phyloP scores from a whole-genome alignment of 2,113 vertebrate species.

The Rhinopomastus cyanomelas region DNA sequence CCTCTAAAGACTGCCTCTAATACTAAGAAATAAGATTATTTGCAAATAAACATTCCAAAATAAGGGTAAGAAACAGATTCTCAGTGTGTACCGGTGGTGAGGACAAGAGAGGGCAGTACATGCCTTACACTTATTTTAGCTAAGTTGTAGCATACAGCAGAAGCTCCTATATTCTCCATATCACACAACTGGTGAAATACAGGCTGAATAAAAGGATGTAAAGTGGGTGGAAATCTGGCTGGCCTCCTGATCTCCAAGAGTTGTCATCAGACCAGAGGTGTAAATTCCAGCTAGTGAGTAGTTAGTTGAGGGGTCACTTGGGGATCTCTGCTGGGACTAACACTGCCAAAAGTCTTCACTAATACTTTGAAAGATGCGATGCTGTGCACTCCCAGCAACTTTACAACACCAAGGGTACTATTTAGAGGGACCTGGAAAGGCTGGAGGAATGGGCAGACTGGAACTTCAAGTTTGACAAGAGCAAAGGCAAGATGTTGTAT shows the following conservation, averaged over 20 bases:
- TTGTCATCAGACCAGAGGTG: neutral
- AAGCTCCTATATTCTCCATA: neutral
- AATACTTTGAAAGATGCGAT: neutral
- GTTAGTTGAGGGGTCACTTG: neutral
- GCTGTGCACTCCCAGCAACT: neutral
- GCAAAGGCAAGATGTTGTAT: neutral
- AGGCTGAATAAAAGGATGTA: neutral
- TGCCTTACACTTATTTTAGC: neutral
- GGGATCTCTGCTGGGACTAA: neutral
- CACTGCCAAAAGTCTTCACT: neutral
- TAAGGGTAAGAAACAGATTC: neutral
- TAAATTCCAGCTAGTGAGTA: neutral
- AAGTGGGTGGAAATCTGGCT: neutral
- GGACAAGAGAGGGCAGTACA: neutral
- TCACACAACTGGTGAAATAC: neutral
- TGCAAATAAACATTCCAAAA: constrained; percentile 12
- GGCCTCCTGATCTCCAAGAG: neutral
- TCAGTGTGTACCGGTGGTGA: neutral
- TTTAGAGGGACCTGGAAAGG: neutral
- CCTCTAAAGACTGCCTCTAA: neutral
- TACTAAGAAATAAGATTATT: constrained; percentile 13
- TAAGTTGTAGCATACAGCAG: neutral
- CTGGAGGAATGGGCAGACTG: neutral
- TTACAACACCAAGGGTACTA: neutral
- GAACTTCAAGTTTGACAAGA: neutral